Conservation (phyloP, 2,113 vertebrate genomes). For the Atlantisia rogersi region DNA sequence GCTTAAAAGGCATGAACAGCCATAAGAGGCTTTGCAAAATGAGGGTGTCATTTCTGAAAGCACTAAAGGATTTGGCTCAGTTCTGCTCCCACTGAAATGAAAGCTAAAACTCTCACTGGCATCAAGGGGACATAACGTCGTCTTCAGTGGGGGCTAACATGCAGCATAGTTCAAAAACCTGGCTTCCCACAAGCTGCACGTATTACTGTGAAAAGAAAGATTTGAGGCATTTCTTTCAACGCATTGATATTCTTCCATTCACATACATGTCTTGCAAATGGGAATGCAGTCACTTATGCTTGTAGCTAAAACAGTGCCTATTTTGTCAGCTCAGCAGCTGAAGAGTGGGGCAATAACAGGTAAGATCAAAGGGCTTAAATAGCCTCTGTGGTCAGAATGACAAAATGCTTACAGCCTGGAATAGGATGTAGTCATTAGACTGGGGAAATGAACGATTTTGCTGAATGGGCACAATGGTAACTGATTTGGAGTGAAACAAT, state of each 20-base stretch:
- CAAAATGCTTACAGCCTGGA: slow-evolving; percentile 75
- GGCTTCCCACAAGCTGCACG: background rate
- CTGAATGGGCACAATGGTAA: slow-evolving; percentile 74
- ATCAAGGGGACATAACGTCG: background rate
- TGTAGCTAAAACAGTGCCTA: background rate
- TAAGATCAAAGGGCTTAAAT: slow-evolving; percentile 76
- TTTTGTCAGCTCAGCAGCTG: slow-evolving; percentile 20
- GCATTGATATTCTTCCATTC: background rate
- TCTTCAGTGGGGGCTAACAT: background rate
- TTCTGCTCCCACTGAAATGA: background rate
- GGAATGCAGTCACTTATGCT: background rate
- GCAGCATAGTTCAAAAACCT: background rate
- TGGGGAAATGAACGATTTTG: slow-evolving; percentile 78
- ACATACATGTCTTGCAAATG: background rate
- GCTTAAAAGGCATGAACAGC: background rate
- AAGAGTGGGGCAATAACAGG: slow-evolving; percentile 61
- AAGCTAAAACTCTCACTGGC: background rate
- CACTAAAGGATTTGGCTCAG: background rate
- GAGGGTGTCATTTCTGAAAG: background rate
- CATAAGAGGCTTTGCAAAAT: background rate
- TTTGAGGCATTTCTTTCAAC: background rate
- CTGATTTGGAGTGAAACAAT: slow-evolving; percentile 72
- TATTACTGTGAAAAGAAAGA: background rate
- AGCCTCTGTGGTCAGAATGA: slow-evolving; percentile 70
- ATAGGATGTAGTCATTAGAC: slow-evolving; percentile 78